phyloP scores from a whole-genome alignment of 92 coral and sea anemone genomes.

The Porites divaricata region DNA sequence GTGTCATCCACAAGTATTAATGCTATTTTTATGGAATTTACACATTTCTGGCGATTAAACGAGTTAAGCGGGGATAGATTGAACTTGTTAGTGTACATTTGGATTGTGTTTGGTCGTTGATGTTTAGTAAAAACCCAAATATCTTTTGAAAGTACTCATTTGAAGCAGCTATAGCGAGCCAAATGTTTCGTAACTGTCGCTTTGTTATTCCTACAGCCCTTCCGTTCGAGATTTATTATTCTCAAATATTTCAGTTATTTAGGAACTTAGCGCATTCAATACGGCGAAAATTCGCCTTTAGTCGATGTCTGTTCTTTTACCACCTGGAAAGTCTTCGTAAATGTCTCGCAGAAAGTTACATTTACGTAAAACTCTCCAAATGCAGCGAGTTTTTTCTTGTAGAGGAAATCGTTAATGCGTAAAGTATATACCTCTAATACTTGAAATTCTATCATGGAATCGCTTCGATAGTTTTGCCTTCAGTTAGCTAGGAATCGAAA shows the following conservation, averaged over 20 bases:
- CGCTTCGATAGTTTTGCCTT: background rate
- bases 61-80: constrained; percentile 57
- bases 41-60: constrained; percentile 78
- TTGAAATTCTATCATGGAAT: constrained; percentile 28
- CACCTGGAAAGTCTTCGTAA: background rate
- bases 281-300: background rate
- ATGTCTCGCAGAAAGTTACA: background rate
- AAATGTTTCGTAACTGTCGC: constrained; percentile 24
- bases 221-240: constrained; percentile 36
- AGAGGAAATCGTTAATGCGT: constrained; percentile 28
- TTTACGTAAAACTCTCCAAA: background rate
- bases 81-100: constrained; percentile 17
- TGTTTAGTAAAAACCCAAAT: background rate
- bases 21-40: constrained; percentile 91
- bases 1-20: constrained; percentile 69
- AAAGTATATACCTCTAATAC: constrained; percentile 15
- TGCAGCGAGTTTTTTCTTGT: constrained; percentile 17
- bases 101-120: background rate
- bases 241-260: constrained; percentile 74
- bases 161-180: constrained; percentile 16
- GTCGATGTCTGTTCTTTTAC: background rate
- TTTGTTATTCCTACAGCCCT: constrained; percentile 29
- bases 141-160: background rate
- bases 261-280: background rate
- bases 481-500: background rate